Conservation (phyloP, 2,888 invertebrate genomes). For the Byasa hedistus region DNA sequence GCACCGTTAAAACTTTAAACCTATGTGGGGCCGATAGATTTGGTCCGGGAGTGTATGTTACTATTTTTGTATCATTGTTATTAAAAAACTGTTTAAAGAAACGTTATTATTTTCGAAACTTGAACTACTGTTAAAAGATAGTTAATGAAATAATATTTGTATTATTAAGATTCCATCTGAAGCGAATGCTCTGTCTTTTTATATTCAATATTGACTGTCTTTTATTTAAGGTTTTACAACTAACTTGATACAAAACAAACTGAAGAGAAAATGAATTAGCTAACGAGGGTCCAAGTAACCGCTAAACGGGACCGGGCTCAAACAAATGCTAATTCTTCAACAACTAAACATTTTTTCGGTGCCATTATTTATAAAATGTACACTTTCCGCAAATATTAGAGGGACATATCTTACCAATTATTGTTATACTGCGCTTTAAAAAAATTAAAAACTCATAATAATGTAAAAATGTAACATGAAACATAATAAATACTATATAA, state of each 20-base stretch:
- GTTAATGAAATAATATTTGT: no score
- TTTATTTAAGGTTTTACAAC: not conserved
- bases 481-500: no score
- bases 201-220: not conserved
- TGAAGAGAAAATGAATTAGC: conserved; percentile 18
- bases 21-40: no score
- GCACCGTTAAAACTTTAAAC: no score
- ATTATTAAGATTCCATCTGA: not conserved
- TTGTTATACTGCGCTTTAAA: not conserved
- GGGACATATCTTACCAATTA: not conserved
- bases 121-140: no score
- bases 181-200: not conserved
- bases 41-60: no score
- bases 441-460: no score
- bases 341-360: conserved; percentile 64
- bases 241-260: not conserved
- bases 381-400: conserved; percentile 36
- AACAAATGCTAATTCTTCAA: conserved; percentile 62
- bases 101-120: no score
- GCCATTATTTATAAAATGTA: conserved; percentile 44
- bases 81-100: no score
- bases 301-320: conserved; percentile 36
- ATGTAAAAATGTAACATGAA: no score
- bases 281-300: conserved; percentile 12
- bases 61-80: no score